Base-by-base conservation (phyloP, 2,888 invertebrate species). In the Conistra vaccinii region DNA sequence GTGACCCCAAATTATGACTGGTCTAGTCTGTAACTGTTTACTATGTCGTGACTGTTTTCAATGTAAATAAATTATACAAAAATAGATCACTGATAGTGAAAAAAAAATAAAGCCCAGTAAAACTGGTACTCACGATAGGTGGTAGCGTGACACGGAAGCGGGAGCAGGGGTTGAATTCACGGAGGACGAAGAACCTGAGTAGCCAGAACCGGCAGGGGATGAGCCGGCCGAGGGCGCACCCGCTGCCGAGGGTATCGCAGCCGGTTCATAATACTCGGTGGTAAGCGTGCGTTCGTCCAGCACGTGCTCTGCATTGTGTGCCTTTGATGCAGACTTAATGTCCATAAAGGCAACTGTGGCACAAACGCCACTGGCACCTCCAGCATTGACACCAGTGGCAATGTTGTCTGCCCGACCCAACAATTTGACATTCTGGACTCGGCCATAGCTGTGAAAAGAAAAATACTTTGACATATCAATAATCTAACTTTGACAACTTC, bases 281-380 rank as follows among this genome's bases (percentile, higher is more conserved):
- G 98, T 98, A 96, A 98, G 97, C 91, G 98, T 97, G 92, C 98
- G 97, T 93, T 98, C 98, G 94, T 98, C 98, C 96, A 99, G 95
- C 94, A 98, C 98, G 96, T 99, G 98, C 95, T 99, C 98, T 91
- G 98, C 98, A 95, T 98, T 98, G 96, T 99, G 98, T 89, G 99
- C 98, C 97, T 99, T 99, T 93, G 98, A 98, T 94, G 99, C 99
- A 92, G 99, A 99, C 97, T 98, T 98, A 97, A 99, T 99, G 97
- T 99, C 99, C 98, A 99, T 99, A 97, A 99, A 99, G 96, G 98
- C 98, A 96, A 98, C 98, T 94, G 98, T 98, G 95, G 98, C 98
- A 97, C 98, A 98, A 95, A 98, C 97, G 93, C 98, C 97, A 95
- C 97, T 97, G 95, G 96, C 94, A 91, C 95, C 95, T 87, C 85